These are phyloP conservation scores for Pristionchus maxplancki DNA, from an alignment of 2,888 invertebrate species.

Conservation along the genomic window DNA sequence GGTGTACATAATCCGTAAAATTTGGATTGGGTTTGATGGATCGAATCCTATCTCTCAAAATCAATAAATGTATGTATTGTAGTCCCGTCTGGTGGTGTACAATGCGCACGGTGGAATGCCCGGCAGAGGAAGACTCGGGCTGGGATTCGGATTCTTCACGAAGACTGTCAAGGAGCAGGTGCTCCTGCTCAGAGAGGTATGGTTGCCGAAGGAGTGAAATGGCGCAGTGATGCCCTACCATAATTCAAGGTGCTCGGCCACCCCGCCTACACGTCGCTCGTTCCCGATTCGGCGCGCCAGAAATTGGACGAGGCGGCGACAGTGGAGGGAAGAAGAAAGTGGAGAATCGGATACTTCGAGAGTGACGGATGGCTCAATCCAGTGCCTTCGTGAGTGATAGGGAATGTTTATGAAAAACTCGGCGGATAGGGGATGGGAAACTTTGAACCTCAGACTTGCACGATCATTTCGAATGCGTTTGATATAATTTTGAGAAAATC, in stretches of 20 bases:
- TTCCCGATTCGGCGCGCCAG: conserved; percentile 57
- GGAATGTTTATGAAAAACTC: no score
- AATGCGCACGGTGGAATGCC: conserved; percentile 71
- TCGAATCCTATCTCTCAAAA: no score
- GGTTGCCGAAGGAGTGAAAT: no score
- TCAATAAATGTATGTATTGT: no score
- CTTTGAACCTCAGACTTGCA: no score
- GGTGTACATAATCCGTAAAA: no score
- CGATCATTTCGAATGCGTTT: no score
- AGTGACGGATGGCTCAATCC: conserved; percentile 77
- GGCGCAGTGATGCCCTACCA: no score
- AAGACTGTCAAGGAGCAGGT: conserved; percentile 71
- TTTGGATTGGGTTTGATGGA: no score
- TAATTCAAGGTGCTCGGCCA: conserved; percentile 59
- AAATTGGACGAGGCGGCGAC: conserved; percentile 25
- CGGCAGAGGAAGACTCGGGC: conserved; percentile 70
- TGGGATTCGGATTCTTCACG: conserved; percentile 75
- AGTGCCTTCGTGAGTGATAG: conserved; percentile 76
- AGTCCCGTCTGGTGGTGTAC: conserved; percentile 64
- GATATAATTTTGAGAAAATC: no score
- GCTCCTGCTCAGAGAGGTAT: conserved; percentile 56
- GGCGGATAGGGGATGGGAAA: no score
- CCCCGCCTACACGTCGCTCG: conserved; percentile 55
- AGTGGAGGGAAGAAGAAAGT: neutral
- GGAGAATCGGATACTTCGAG: conserved; percentile 78